Conservation (phyloP, 2,797 vertebrate genomes). For the Danio kyathit region DNA sequence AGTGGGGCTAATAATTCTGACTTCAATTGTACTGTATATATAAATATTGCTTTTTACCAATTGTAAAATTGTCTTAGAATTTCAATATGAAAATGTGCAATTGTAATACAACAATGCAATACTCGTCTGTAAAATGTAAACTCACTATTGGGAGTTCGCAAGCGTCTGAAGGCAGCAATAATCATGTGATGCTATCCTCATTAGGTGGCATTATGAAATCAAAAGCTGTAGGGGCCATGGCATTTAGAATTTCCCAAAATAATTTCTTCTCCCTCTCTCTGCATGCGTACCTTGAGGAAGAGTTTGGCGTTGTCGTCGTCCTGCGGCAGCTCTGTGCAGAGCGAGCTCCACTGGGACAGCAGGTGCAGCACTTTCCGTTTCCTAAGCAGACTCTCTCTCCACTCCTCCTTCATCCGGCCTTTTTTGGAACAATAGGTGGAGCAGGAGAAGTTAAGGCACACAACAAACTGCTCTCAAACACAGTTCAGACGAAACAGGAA, state of each 20-base stretch:
- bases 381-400: constrained; percentile 86
- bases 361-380: constrained; percentile 94
- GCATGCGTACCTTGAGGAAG: constrained; percentile 90
- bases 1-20: too few relatives aligned
- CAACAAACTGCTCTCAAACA: neutral
- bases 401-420: constrained; percentile 87
- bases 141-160: constrained; percentile 33
- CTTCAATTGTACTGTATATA: too few relatives aligned
- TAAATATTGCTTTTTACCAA: too few relatives aligned
- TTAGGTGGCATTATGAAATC: constrained; percentile 20
- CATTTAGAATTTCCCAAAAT: constrained; percentile 36
- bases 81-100: too few relatives aligned
- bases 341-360: constrained; percentile 91
- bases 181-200: constrained; percentile 4
- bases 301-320: constrained; percentile 93
- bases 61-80: too few relatives aligned
- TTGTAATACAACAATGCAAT: too few relatives aligned
- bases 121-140: too few relatives aligned
- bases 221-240: neutral
- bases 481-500: constrained; percentile 32
- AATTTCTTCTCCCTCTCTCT: constrained; percentile 15
- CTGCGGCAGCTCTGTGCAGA: constrained; percentile 89
- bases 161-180: constrained; percentile 15
- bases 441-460: constrained; percentile 72
- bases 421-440: constrained; percentile 92